Conservation (phyloP, 1,140 invertebrate genomes). For the Brachionus manjavacas region DNA sequence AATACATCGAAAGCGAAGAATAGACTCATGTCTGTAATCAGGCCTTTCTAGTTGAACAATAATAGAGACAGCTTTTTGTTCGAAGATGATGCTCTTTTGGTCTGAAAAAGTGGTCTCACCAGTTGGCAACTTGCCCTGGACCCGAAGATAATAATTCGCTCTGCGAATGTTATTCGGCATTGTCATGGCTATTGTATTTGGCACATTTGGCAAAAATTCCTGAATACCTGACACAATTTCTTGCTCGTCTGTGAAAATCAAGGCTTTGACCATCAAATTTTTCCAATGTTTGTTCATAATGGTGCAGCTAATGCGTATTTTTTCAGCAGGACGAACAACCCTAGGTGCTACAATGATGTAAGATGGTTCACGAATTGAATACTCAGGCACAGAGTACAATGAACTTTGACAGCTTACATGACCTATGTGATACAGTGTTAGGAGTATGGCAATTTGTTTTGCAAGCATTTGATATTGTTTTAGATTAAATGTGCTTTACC, state of each 20-base stretch:
- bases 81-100: conserved; percentile 52
- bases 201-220: neutral
- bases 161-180: conserved; percentile 53
- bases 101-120: conserved; percentile 52
- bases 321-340: conserved; percentile 28
- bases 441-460: neutral
- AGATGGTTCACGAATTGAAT: conserved; percentile 8
- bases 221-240: conserved; percentile 28
- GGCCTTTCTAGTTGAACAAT: conserved; percentile 92
- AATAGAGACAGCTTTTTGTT: conserved; percentile 63
- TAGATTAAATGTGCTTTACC: neutral
- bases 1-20: conserved; percentile 66
- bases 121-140: conserved; percentile 67
- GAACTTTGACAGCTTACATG: neutral
- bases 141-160: conserved; percentile 75
- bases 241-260: conserved; percentile 28
- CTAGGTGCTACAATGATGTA: conserved; percentile 32
- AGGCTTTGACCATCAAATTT: conserved; percentile 16
- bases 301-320: conserved; percentile 2
- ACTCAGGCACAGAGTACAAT: neutral
- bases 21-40: conserved; percentile 86
- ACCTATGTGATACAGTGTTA: neutral
- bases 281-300: conserved; percentile 34
- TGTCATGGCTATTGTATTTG: conserved; percentile 14
- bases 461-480: neutral